phyloP scores from a whole-genome alignment of 30 jellyfish, hydroid and myxozoan species.

The Phacellophora camtschatica region DNA sequence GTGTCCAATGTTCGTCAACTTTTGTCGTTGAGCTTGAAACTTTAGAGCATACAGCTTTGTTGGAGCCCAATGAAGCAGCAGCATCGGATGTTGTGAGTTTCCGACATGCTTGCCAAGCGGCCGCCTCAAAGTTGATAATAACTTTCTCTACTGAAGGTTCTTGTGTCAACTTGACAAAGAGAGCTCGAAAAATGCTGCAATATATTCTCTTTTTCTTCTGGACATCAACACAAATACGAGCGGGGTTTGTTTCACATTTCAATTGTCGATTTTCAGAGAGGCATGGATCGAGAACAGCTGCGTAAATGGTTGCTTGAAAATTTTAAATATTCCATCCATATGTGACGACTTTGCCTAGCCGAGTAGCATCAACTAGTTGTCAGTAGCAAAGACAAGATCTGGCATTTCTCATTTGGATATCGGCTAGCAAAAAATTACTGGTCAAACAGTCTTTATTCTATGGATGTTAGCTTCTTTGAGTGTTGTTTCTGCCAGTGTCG shows the following conservation, averaged over 20 bases:
- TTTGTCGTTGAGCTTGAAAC: too few relatives aligned
- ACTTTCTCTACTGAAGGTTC: too few relatives aligned
- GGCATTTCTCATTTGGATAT: not conserved
- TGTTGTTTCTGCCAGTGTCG: not conserved
- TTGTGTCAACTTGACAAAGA: too few relatives aligned
- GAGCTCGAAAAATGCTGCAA: too few relatives aligned
- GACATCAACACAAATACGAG: slow-evolving; percentile 12
- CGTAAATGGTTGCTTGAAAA: not conserved
- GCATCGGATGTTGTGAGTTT: too few relatives aligned
- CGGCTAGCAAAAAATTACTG: not conserved
- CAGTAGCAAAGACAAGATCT: slow-evolving; percentile 30
- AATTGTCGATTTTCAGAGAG: not conserved
- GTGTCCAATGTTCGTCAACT: too few relatives aligned
- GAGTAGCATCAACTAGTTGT: not conserved
- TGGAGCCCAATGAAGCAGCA: too few relatives aligned
- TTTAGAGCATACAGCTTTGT: too few relatives aligned
- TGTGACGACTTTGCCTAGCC: not conserved
- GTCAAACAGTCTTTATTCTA: slow-evolving; percentile 2
- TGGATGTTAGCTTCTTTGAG: slow-evolving; percentile 1
- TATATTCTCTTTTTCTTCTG: not conserved
- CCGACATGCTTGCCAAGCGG: too few relatives aligned
- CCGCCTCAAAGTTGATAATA: too few relatives aligned
- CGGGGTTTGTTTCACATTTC: slow-evolving; percentile 6
- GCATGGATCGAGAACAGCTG: slow-evolving; percentile 37
- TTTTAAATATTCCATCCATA: slow-evolving; percentile 33